A percentile compares a stretch with the other conserved stretches of the same genome.
These are phyloP conservation scores for Leistus spinibarbis DNA, from an alignment of 2,888 invertebrate genomes.

Conservation along the genomic window DNA sequence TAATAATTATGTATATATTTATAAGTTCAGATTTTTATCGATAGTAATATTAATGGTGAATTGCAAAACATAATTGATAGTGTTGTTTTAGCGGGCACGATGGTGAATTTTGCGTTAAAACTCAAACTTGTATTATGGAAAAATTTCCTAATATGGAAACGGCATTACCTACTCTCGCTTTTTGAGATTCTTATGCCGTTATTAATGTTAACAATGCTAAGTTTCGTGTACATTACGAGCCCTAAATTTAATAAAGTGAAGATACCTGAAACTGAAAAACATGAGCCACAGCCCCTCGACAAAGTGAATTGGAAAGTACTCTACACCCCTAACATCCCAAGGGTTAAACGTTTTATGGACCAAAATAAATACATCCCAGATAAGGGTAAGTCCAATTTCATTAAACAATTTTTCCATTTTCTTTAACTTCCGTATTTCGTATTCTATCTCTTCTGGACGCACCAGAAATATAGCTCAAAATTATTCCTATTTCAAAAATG, in stretches of 20 bases:
- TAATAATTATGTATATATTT: no score
- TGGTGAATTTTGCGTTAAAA: constrained; percentile 44
- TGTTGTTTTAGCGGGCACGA: constrained; percentile 5
- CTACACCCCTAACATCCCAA: constrained; percentile 50
- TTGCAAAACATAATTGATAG: no score
- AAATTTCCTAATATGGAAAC: constrained; percentile 50
- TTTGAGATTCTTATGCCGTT: constrained; percentile 52
- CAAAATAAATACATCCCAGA: constrained; percentile 48
- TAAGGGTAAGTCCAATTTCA: constrained; percentile 48
- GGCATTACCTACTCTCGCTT: constrained; percentile 52
- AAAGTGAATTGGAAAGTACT: constrained; percentile 43
- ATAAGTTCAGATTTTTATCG: no score
- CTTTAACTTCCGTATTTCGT: no score
- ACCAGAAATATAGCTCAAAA: no score
- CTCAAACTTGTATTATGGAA: constrained; percentile 54
- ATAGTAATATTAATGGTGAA: no score
- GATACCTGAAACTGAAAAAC: constrained; percentile 48
- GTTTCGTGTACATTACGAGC: constrained; percentile 50
- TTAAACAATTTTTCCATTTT: background rate
- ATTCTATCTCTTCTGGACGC: no score
- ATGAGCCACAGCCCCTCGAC: constrained; percentile 40
- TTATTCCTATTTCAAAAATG: no score
- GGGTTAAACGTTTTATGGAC: constrained; percentile 49
- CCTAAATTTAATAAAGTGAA: constrained; percentile 50
- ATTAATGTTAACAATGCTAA: constrained; percentile 51